phyloP scores from a whole-genome alignment of 2,888 invertebrate species.

The Meliscaeva auricollis region DNA sequence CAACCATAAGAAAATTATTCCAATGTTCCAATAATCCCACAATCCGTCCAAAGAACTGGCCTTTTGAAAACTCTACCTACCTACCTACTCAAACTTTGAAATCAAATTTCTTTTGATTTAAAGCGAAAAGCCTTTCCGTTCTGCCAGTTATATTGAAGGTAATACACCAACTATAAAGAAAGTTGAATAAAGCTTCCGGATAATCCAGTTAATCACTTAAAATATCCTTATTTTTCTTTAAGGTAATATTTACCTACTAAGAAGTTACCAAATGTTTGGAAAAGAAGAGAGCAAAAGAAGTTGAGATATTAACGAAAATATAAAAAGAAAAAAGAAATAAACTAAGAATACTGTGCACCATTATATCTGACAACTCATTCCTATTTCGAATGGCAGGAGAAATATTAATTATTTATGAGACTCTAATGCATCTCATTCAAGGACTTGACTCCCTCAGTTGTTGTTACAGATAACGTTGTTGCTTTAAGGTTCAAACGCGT shows the following conservation, averaged over 20 bases:
- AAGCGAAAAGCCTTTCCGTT: conserved; percentile 11
- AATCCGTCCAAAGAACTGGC: too few relatives aligned
- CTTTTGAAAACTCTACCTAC: too few relatives aligned
- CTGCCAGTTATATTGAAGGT: conserved; percentile 21
- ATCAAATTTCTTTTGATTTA: conserved; percentile 15
- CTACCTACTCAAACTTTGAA: not conserved
- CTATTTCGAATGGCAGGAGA: conserved; percentile 59
- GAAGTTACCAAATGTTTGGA: conserved; percentile 48
- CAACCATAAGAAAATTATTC: too few relatives aligned
- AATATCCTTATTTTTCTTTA: conserved; percentile 53
- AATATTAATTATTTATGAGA: conserved; percentile 71
- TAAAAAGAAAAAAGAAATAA: conserved; percentile 27
- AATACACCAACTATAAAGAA: conserved; percentile 47
- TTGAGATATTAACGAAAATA: conserved; percentile 48
- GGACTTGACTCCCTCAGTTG: conserved; percentile 71
- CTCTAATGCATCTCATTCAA: conserved; percentile 75
- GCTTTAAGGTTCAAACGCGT: conserved; percentile 73
- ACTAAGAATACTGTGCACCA: conserved; percentile 35
- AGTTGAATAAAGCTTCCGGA: conserved; percentile 54
- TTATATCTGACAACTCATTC: conserved; percentile 66
- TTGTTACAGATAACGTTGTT: conserved; percentile 64
- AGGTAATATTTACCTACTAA: conserved; percentile 31
- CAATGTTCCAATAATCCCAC: too few relatives aligned
- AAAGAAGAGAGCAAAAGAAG: conserved; percentile 22
- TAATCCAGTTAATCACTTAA: conserved; percentile 74